Base-by-base conservation (phyloP, 2,888 invertebrate species). In the Apodemia zela region DNA sequence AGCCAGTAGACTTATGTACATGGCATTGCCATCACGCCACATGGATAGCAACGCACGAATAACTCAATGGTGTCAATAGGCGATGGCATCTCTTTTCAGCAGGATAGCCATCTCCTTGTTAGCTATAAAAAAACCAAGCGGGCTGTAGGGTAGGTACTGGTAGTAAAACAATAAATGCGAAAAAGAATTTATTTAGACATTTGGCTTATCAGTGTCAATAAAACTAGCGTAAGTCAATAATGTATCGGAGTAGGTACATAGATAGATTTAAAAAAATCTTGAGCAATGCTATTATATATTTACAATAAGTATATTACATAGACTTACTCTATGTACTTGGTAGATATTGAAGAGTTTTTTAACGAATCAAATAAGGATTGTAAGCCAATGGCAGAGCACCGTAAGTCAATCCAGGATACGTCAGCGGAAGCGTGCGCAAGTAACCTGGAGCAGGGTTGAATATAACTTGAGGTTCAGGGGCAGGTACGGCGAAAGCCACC, bases 401-500 rank as follows among this genome's bases (percentile, higher is more conserved):
- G 69, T 84, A 81, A n/a, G 81, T 69, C 3, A 77, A 75, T 18
- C 74, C 71, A 11, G 75, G 29, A 69, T 54, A 54, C 0, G 51
- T 7, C 21, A 21, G 25, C 1, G 51, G 51, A 15, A 71, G 64
- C 64, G 72, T 45, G 77, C 69, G 8, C 82, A 75, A 65, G 21
- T 78, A 75, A 2, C 79, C 84, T 1, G 85, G 77, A 5, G 80
- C 79, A 15, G 82, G 69, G 75, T 89, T 92, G 4, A 82, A 71
- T 62, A 80, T 10, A 35, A 77, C 38, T 66, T 81, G 87, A 10
- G 89, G 85, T 18, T 89, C 87, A 25, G 92, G 92, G 77, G 68
- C 57, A 11, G 66, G 66, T 67, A 73, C 87, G 75, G 93, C 93
- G 74, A 93, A 89, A 61, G 92, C 93, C 73, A 91, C 84, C 62